Evolutionary conservation across 2,113 vertebrate species (phyloP), one percentile per base, ranked within the genome.

Genomic region (Rafetus swinhoei): DNA sequence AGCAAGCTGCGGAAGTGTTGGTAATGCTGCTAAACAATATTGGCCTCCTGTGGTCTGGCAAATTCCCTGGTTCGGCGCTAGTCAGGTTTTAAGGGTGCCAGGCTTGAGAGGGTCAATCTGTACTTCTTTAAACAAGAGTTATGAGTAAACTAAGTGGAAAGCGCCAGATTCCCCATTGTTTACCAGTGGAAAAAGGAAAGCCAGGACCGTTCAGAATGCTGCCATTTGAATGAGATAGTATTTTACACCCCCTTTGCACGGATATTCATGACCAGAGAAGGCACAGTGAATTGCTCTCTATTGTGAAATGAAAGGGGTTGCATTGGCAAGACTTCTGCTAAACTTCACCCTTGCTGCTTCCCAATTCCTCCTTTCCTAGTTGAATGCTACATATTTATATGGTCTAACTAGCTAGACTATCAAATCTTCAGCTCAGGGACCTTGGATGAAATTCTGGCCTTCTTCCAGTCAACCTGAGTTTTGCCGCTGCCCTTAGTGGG

Each of bases 131-230:
- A 77, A 85, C 80, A 91, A 90, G 88, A 21, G 14, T 9, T 81
- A 59, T 52, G 85, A 90, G 62, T 72, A 93, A 95, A 84, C 14
- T 72, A 74, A 62, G 1, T 93, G 89, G 86, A 53, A 90, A 79
- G 94, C 54, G 16, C 52, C 88, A 54, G 25, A 92, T 95, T 24
- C 39, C 90, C 32, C 16, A 88, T 89, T 22, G 7, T 35, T 12
- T 53, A 81, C 29, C 53, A 35, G 76, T 24, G 55, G 29, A 85
- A 88, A 65, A 84, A 56, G n/a, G 84, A 85, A 92, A 96, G 54
- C 9, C 89, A 83, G 84, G 7, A 6, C 3, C 21, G 77, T 76
- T 39, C 55, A 84, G 56, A 86, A 89, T 11, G 4, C 94, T 89
- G 69, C 10, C 25, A 10, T 82, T 5, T 11, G 9, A 15, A 69